These are phyloP conservation scores for Amiota mariae DNA, from an alignment of 2,888 invertebrate genomes.

Conservation along the genomic window DNA sequence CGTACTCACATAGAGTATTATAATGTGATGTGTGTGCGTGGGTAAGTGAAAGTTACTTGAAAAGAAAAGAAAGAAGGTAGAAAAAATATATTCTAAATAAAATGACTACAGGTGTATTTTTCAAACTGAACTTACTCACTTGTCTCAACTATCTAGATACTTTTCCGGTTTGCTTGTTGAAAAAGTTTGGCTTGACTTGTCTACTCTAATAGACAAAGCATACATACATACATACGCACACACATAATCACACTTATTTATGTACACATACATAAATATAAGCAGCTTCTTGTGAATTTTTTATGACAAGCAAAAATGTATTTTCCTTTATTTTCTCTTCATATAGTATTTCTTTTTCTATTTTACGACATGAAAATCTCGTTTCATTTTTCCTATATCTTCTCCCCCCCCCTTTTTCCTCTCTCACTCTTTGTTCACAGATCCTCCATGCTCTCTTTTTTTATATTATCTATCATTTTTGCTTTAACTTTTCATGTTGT, in stretches of 20 bases:
- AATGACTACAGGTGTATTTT: conserved; percentile 24
- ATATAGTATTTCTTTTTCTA: not conserved
- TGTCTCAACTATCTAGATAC: conserved; percentile 26
- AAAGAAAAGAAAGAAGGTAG: conserved; percentile 30
- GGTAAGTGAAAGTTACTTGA: not conserved
- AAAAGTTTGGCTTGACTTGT: conserved; percentile 15
- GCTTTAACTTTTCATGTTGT: conserved; percentile 6
- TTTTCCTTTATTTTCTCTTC: not conserved
- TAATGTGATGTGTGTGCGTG: not conserved
- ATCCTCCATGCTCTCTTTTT: not conserved
- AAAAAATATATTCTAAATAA: not conserved
- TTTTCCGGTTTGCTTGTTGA: not conserved
- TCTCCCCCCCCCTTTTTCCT: not conserved
- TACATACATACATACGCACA: not conserved
- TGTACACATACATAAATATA: not conserved
- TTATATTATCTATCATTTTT: not conserved
- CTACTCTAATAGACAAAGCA: conserved; percentile 15
- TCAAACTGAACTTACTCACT: no score
- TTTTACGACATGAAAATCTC: not conserved
- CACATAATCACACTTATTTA: not conserved
- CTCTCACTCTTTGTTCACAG: not conserved
- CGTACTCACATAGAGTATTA: not conserved
- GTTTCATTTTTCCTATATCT: not conserved
- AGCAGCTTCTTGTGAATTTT: conserved; percentile 22
- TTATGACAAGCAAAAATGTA: conserved; percentile 13